A percentile compares a stretch with the other conserved stretches of the same genome.
phyloP scores from a whole-genome alignment of 1,140 invertebrate genomes.

The Caenorhabditis briggsae region DNA sequence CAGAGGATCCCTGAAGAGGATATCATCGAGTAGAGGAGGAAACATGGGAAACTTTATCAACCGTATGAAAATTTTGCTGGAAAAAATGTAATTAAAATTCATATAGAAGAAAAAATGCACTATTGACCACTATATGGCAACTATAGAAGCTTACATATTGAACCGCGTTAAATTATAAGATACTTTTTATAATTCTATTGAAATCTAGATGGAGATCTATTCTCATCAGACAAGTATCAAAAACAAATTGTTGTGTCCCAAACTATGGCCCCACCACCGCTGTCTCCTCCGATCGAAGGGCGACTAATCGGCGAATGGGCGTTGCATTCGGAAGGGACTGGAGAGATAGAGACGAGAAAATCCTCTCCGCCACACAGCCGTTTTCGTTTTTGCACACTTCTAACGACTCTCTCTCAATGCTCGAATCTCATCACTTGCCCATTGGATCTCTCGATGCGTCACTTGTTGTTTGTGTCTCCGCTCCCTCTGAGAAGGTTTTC shows the following conservation, averaged over 20 bases:
- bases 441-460: constrained; percentile 27
- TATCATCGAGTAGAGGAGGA: too few species aligned
- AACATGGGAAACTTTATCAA: too few species aligned
- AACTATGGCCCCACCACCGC: background rate
- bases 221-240: background rate
- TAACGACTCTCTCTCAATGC: background rate
- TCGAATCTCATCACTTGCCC: background rate
- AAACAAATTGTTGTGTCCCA: background rate
- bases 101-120: too few species aligned
- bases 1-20: too few species aligned
- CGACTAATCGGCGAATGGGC: constrained; percentile 49
- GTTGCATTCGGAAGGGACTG: background rate
- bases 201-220: background rate
- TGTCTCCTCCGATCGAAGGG: background rate
- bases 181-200: too few species aligned
- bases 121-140: too few species aligned
- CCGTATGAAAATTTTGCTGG: too few species aligned
- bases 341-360: constrained; percentile 49
- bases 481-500: background rate
- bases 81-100: too few species aligned
- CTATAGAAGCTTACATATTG: too few species aligned
- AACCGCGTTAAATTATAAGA: too few species aligned
- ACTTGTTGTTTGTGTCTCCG: constrained; percentile 48
- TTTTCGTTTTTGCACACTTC: constrained; percentile 45
- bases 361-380: background rate